Base-by-base conservation (phyloP, 2,797 vertebrate genomes). In the Catharus ustulatus region DNA sequence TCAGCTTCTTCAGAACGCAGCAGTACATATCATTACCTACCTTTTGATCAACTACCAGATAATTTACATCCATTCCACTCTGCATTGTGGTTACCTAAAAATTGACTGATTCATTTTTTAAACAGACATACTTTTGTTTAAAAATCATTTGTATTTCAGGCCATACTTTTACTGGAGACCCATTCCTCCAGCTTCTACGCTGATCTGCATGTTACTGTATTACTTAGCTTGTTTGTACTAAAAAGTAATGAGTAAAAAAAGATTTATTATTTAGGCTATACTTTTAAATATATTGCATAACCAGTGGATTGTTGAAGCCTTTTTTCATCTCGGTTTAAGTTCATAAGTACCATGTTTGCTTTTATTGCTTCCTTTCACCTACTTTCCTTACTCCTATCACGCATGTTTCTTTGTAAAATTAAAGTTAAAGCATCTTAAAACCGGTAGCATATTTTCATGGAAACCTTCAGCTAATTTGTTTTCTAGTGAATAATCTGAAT, bases 91-190 rank as follows among this genome's bases (percentile, higher is more conserved):
- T 54, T 91, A 92, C 61, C 57, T 83, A 85, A 92, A 87, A 91
- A 63, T 1, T 48, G 36, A 49, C 24, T 16, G 23, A 64, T 67
- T 74, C 9, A 29, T 79, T 63, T 93, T 84, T 61, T 45, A 82
- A 87, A 72, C 11, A 71, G 51, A 58, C 18, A 30, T 79, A 54
- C 51, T 52, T 83, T 46, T 69, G 40, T 79, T 89, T 46, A n/a
- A 74, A 92, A 93, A 72, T 22, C 3, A 71, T 90, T 61, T 89
- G 27, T 36, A 71, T 87, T 92, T 84, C 49, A 91, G 72, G n/a
- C 27, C 30, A 29, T 71, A 67, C 45, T 89, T 80, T 38, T 61
- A 49, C 54, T 57, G 68, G 15, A 78, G 23, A 76, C 51, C 81
- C 19, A 55, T 45, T 92, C 48, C 38, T 87, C 43, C 52, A 66